Conservation (phyloP, 2,888 invertebrate genomes). For the Copidosoma aretas region DNA sequence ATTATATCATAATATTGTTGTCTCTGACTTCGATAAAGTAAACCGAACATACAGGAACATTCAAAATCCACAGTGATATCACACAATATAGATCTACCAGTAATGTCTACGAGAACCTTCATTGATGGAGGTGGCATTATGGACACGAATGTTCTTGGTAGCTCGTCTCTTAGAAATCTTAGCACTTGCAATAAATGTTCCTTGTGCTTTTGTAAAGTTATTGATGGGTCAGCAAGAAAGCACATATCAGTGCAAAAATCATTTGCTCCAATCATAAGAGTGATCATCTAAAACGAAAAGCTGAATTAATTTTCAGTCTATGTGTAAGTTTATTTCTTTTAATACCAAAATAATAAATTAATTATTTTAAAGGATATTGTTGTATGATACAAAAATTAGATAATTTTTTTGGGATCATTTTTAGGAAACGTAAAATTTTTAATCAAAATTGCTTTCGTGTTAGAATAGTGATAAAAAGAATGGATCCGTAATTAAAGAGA, state of each 20-base stretch:
- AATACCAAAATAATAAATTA: too few relatives aligned
- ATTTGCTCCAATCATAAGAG: conserved; percentile 69
- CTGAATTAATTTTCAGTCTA: conserved; percentile 10
- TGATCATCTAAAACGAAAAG: conserved; percentile 64
- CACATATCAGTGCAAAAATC: conserved; percentile 70
- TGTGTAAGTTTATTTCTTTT: too few relatives aligned
- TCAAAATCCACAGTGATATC: conserved; percentile 61
- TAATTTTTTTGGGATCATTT: too few relatives aligned
- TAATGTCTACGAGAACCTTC: conserved; percentile 59
- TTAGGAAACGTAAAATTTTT: too few relatives aligned
- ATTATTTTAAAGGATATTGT: too few relatives aligned
- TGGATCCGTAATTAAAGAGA: too few relatives aligned
- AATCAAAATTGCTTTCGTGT: too few relatives aligned
- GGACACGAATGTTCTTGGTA: conserved; percentile 69
- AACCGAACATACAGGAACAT: conserved; percentile 68
- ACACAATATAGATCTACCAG: conserved; percentile 59
- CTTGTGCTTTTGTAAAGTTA: conserved; percentile 63
- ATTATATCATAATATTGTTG: conserved; percentile 63
- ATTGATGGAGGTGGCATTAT: conserved; percentile 65
- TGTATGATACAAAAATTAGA: too few relatives aligned
- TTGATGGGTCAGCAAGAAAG: conserved; percentile 60
- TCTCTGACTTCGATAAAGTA: conserved; percentile 51
- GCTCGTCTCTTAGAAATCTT: conserved; percentile 65
- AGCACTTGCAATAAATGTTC: conserved; percentile 64
- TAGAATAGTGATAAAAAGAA: too few relatives aligned